Conservation (phyloP, 2,797 vertebrate species). For the Tinamus major region DNA sequence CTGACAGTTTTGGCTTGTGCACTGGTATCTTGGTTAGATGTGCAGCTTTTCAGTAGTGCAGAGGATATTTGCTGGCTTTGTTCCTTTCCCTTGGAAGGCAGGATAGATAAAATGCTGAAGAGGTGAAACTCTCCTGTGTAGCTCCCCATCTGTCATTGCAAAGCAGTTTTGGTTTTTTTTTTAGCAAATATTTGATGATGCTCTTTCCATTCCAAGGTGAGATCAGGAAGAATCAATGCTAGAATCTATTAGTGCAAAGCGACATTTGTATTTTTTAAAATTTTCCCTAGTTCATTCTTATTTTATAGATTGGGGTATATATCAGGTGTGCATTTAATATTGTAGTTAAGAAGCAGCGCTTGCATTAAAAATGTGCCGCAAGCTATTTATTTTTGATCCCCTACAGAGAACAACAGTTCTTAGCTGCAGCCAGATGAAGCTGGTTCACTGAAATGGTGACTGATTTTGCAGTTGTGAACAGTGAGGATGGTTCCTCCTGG, state of each 20-base stretch:
- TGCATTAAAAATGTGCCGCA: not conserved
- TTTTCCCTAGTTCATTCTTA: not conserved
- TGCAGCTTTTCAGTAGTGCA: not conserved
- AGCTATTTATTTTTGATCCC: not conserved
- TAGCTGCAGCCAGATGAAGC: not conserved
- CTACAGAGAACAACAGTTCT: not conserved
- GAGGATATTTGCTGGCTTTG: slow-evolving; percentile 24
- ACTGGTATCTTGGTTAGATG: not conserved
- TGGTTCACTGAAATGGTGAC: not conserved
- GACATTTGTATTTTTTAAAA: not conserved
- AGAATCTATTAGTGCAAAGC: not conserved
- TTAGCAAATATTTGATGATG: not conserved
- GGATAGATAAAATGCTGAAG: not conserved
- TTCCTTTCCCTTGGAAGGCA: slow-evolving; percentile 5
- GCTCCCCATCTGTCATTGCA: not conserved
- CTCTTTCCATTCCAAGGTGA: not conserved
- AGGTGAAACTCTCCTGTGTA: not conserved
- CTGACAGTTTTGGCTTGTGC: not conserved
- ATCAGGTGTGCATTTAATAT: not conserved
- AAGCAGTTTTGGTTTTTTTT: not conserved
- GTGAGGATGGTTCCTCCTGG: fast-evolving
- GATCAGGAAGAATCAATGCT: not conserved
- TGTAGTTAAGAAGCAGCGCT: too few species aligned
- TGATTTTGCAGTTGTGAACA: not conserved
- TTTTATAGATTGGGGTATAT: not conserved